Base-by-base conservation (phyloP, 1,140 invertebrate species). In the Metaphire vulgaris region DNA sequence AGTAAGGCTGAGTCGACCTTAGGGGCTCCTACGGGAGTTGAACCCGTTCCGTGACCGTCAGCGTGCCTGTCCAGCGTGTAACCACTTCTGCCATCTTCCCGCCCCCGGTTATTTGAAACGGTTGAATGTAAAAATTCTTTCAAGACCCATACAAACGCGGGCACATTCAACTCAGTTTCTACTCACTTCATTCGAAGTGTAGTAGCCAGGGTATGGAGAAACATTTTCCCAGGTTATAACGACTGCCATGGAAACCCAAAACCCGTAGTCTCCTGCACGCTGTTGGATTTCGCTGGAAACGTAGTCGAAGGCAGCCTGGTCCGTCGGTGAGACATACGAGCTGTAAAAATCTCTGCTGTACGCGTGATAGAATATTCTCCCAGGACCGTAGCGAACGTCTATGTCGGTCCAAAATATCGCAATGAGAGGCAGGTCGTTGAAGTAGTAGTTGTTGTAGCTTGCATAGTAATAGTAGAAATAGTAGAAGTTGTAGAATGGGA, bases 371-470 rank as follows among this genome's bases (percentile, higher is more conserved):
- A 12, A 56, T 6, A 56, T 56, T 56, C 41, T 56, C 21, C 41
- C 41, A 56, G 41, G 41, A 21, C 41, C 41, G 21, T 56, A 56
- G 41, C 41, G 41, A 21, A 21, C 21, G 41, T 56, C 41, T 6
- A 56, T 56, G 41, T 56, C 41, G 41, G 41, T 56, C 41, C 41
- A 56, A 56, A 56, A 56, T 56, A 56, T 56, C 21, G 41, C 41
- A 21, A 56, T 56, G 6, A 56, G 41, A 6, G 41, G 41, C 41
- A 56, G 41, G 21, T 56, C 21, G 41, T 56, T 56, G 41, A 12
- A 56, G 41, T 56, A 56, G 41, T 21, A 12, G 41, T 56, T 12
- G 41, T 56, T 12, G 41, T 56, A 12, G 41, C 21, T 12, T 6
- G 6, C 6, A 21, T 56, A 56, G 21, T 21, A 12, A 21, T 56